These are phyloP conservation scores for Pluvianellus socialis DNA, from an alignment of 2,113 vertebrate genomes.

Conservation along the genomic window DNA sequence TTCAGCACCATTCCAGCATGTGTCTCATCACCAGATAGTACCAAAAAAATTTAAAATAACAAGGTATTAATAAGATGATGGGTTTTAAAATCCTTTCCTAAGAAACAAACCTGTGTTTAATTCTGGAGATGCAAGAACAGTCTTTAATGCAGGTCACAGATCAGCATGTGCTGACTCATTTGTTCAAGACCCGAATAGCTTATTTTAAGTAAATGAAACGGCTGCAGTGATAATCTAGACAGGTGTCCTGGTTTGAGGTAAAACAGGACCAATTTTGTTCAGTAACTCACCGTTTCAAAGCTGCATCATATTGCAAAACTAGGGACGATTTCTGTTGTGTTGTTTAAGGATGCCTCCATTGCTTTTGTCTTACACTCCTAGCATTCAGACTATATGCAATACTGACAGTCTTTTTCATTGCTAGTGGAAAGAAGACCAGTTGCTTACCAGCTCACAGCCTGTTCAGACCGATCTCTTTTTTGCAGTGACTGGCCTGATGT, in stretches of 20 bases:
- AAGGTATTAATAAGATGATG: not conserved
- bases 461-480: rapidly evolving
- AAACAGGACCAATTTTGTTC: too few species aligned
- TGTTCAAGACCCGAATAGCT: not conserved
- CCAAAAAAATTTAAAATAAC: too few species aligned
- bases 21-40: rapidly evolving
- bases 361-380: not conserved
- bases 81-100: not conserved
- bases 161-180: not conserved
- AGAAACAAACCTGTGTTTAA: not conserved
- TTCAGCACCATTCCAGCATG: not conserved
- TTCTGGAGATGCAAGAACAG: not conserved
- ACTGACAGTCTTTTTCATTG: not conserved
- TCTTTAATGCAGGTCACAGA: not conserved
- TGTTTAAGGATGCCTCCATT: not conserved
- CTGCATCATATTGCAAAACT: not conserved
- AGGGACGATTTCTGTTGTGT: not conserved
- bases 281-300: not conserved
- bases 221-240: not conserved
- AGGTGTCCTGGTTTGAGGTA: too few species aligned
- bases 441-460: not conserved
- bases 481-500: not conserved
- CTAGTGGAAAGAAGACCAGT: not conserved
- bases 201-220: not conserved
- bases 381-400: not conserved